A percentile compares a stretch with the other conserved stretches of the same genome.
Evolutionary conservation across 37 sponge, comb jelly and placozoan species (phyloP).

Genomic region (Sycon ciliatum): DNA sequence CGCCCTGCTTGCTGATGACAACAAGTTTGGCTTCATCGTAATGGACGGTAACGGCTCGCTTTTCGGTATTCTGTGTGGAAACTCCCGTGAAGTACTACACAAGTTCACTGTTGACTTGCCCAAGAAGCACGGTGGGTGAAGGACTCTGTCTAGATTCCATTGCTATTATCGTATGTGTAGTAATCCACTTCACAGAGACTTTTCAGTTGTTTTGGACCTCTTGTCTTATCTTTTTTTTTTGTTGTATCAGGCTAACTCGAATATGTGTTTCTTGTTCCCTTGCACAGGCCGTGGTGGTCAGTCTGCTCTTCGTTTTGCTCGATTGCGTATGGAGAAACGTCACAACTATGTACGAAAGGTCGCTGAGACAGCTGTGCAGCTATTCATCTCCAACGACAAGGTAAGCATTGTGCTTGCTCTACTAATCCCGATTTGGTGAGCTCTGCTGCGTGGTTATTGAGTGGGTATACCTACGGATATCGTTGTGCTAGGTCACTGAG

Average conservation of each 20-base stretch:
- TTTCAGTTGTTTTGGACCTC: not conserved
- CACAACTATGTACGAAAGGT: slow-evolving; percentile 97
- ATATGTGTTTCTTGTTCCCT: not conserved
- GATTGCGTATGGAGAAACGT: slow-evolving; percentile 88
- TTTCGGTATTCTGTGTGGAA: slow-evolving; percentile 94
- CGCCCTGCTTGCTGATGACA: slow-evolving; percentile 92
- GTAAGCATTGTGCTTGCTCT: not conserved
- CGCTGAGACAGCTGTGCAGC: slow-evolving; percentile 87
- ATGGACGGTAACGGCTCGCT: slow-evolving; percentile 99
- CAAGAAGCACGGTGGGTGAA: slow-evolving; percentile 84
- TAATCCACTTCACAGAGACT: not conserved
- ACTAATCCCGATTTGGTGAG: not conserved
- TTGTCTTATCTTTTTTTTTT: not conserved
- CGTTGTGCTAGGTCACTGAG: not conserved
- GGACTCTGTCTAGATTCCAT: not conserved
- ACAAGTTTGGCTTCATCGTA: slow-evolving; percentile 97
- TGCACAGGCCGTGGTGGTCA: slow-evolving; percentile 67
- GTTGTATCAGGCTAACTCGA: not conserved
- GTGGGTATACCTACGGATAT: too few relatives aligned
- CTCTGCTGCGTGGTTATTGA: too few relatives aligned
- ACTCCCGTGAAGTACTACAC: slow-evolving; percentile 92
- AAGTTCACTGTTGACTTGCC: slow-evolving; percentile 98
- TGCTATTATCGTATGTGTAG: not conserved
- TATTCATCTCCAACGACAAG: slow-evolving; percentile 83
- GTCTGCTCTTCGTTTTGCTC: slow-evolving; percentile 96